Evolutionary conservation across 2,113 vertebrate genomes (phyloP).

Genomic region (Hippocampus guttulatus): DNA sequence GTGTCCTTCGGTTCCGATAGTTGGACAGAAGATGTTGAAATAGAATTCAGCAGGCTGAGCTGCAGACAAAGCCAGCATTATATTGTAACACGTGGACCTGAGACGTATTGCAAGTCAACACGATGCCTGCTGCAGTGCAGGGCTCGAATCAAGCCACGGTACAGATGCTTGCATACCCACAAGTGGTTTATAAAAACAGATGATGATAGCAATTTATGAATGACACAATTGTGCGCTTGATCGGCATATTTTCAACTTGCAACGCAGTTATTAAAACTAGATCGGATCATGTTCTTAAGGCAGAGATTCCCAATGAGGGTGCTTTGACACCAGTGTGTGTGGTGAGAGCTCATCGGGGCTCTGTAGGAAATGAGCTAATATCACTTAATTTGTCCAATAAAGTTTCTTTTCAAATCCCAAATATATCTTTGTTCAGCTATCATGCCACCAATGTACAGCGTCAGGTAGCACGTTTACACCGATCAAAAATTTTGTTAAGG

Average conservation of each 20-base stretch:
- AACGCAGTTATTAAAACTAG: not conserved
- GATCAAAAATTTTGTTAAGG: no score
- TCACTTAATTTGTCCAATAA: no score
- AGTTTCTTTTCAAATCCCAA: no score
- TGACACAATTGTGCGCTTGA: not conserved
- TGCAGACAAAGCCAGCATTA: conserved; percentile 63
- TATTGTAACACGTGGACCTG: conserved; percentile 51
- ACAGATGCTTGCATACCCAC: conserved; percentile 25
- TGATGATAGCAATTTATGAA: not conserved
- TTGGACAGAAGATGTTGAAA: conserved; percentile 56
- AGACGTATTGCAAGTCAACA: conserved; percentile 52
- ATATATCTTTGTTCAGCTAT: no score
- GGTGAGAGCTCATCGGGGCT: no score
- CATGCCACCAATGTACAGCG: no score
- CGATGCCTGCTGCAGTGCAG: conserved; percentile 37
- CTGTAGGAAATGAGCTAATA: no score
- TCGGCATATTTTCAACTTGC: not conserved
- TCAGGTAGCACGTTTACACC: no score
- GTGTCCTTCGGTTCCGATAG: conserved; percentile 53
- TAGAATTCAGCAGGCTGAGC: conserved; percentile 47
- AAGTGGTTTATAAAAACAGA: not conserved
- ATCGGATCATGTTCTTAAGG: not conserved
- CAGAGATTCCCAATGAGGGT: no score
- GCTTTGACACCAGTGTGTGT: no score
- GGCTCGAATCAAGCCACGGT: conserved; percentile 31